Percentiles rank a stretch among this genome's conserved stretches.
Conservation (phyloP, 2,888 invertebrate species). For the Apamea crenata region DNA sequence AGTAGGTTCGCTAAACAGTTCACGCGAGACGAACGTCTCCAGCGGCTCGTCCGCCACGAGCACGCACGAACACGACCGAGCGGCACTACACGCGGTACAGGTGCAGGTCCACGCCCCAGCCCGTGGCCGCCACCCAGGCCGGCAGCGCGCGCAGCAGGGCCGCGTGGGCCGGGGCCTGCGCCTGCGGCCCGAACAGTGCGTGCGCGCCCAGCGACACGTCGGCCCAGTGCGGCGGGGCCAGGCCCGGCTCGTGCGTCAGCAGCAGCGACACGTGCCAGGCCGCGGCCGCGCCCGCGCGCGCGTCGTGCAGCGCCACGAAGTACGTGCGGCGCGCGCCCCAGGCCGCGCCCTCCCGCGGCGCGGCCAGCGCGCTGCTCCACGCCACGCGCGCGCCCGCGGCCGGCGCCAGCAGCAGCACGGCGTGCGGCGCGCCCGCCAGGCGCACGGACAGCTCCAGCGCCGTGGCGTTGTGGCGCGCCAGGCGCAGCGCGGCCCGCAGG, state of each 20-base stretch:
- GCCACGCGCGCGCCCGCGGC: constrained; percentile 84
- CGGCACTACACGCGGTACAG: constrained; percentile 77
- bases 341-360: constrained; percentile 81
- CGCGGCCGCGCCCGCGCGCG: constrained; percentile 4
- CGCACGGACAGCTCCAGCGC: constrained; percentile 20
- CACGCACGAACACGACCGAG: neutral
- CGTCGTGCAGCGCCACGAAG: constrained; percentile 73
- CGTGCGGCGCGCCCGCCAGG: constrained; percentile 64
- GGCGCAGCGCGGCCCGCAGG: constrained; percentile 72
- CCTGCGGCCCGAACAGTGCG: constrained; percentile 88
- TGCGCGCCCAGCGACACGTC: constrained; percentile 91
- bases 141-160: constrained; percentile 81
- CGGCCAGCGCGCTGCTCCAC: constrained; percentile 91
- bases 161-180: constrained; percentile 85
- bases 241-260: constrained; percentile 44
- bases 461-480: constrained; percentile 40
- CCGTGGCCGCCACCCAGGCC: constrained; percentile 91
- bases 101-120: constrained; percentile 93
- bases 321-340: constrained; percentile 82
- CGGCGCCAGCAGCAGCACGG: constrained; percentile 82
- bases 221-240: constrained; percentile 38
- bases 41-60: neutral
- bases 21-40: neutral
- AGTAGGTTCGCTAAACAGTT: neutral
- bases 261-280: constrained; percentile 33